Conservation (phyloP, 1,140 invertebrate species). For the Ptiloglossa arizonensis region DNA sequence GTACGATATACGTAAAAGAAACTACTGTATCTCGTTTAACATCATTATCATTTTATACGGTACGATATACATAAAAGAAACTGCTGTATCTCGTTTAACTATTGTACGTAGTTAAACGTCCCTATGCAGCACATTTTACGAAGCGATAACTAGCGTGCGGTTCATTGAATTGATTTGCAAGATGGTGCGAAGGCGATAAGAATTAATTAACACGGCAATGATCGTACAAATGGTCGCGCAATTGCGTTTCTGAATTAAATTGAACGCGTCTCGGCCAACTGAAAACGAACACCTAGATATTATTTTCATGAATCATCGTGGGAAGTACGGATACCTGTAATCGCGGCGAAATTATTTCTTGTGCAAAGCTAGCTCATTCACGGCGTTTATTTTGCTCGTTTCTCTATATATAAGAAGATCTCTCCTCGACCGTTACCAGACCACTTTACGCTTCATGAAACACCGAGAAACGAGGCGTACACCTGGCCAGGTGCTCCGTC, state of each 20-base stretch:
- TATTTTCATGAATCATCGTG: neutral
- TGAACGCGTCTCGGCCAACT: neutral
- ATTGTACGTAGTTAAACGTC: too few species aligned
- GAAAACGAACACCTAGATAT: neutral
- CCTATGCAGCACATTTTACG: neutral
- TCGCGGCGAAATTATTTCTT: neutral
- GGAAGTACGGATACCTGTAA: neutral
- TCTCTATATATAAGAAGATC: conserved; percentile 21
- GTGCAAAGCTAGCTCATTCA: conserved; percentile 24
- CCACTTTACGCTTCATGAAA: conserved; percentile 60
- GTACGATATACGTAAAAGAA: too few species aligned
- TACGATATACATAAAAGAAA: too few species aligned
- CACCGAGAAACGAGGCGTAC: conserved; percentile 35
- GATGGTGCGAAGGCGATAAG: neutral
- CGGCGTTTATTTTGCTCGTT: conserved; percentile 31
- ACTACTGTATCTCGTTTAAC: too few species aligned
- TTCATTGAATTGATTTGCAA: conserved; percentile 19
- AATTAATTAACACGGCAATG: conserved; percentile 26
- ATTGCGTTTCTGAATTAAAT: conserved; percentile 28
- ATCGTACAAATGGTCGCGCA: neutral
- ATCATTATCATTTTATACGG: too few species aligned
- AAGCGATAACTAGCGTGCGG: too few species aligned
- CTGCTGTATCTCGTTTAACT: too few species aligned
- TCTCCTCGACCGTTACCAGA: conserved; percentile 46
- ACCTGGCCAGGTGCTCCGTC: conserved; percentile 64